These are phyloP conservation scores for Myiothlypis coronata DNA, from an alignment of 2,797 vertebrate species.

Conservation along the genomic window DNA sequence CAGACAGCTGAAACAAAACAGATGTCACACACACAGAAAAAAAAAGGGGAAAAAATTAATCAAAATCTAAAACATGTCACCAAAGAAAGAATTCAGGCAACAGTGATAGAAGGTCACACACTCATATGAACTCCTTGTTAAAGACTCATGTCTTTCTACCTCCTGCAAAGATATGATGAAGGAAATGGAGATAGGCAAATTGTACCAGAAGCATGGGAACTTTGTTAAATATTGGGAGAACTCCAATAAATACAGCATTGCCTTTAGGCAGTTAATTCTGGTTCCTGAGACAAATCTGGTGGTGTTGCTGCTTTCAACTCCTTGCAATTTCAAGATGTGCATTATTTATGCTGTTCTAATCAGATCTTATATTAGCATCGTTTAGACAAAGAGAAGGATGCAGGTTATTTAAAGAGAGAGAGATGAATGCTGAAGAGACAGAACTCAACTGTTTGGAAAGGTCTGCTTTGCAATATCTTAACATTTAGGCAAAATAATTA, in stretches of 20 bases:
- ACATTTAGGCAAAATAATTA: neutral
- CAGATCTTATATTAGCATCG: neutral
- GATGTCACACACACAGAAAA: neutral
- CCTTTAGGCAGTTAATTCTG: neutral
- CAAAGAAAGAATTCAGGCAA: neutral
- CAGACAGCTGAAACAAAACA: slow-evolving; percentile 53
- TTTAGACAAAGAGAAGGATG: neutral
- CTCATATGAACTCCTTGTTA: neutral
- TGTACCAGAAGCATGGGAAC: neutral
- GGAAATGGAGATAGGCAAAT: neutral
- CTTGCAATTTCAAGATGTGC: neutral
- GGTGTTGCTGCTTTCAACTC: neutral
- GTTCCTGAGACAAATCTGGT: neutral
- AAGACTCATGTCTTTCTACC: neutral
- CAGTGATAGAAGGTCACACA: neutral
- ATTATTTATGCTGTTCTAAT: slow-evolving; percentile 18
- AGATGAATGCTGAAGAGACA: neutral
- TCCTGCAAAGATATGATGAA: neutral
- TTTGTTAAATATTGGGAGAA: neutral
- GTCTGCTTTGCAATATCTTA: neutral
- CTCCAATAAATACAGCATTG: neutral
- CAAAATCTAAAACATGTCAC: neutral
- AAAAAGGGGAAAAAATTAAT: neutral
- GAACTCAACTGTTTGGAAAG: neutral
- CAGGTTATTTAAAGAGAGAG: neutral